Evolutionary conservation across 2,797 vertebrate genomes (phyloP).

Genomic region (Chaetophractus vellerosus): DNA sequence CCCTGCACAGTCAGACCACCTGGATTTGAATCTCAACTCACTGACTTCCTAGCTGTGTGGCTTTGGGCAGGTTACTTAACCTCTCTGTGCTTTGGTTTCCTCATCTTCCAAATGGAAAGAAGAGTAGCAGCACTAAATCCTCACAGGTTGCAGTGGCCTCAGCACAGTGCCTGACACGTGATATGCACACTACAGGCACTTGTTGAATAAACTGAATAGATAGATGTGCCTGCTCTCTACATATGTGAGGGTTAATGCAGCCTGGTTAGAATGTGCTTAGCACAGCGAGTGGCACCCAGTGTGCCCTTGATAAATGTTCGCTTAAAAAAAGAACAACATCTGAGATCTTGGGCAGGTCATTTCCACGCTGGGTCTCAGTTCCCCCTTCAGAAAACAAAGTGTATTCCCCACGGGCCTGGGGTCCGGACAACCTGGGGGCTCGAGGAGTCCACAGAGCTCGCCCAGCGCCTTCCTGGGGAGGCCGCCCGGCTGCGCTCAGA

Average conservation of each 20-base stretch:
- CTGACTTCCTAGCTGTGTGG: neutral
- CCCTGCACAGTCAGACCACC: neutral
- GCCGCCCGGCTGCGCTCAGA: neutral
- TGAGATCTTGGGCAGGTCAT: constrained; percentile 54
- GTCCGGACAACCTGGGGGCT: neutral
- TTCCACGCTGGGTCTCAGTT: constrained; percentile 70
- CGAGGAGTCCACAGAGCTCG: neutral
- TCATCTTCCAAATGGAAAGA: neutral
- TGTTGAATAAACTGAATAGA: neutral
- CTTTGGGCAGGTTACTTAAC: neutral
- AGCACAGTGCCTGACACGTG: neutral
- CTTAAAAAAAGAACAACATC: constrained; percentile 43
- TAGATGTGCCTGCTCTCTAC: neutral
- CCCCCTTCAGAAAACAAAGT: constrained; percentile 59
- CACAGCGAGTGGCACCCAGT: neutral
- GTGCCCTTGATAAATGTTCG: neutral
- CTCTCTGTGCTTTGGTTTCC: neutral
- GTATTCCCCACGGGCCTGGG: neutral
- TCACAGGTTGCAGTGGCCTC: neutral
- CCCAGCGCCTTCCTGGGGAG: constrained; percentile 19
- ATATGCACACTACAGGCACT: neutral
- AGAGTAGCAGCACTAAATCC: neutral
- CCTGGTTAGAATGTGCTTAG: neutral
- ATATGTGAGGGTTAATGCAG: neutral
- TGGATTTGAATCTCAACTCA: too few species aligned